These are phyloP conservation scores for Sebastes schlegelii DNA, from an alignment of 2,113 vertebrate genomes.

Conservation along the genomic window DNA sequence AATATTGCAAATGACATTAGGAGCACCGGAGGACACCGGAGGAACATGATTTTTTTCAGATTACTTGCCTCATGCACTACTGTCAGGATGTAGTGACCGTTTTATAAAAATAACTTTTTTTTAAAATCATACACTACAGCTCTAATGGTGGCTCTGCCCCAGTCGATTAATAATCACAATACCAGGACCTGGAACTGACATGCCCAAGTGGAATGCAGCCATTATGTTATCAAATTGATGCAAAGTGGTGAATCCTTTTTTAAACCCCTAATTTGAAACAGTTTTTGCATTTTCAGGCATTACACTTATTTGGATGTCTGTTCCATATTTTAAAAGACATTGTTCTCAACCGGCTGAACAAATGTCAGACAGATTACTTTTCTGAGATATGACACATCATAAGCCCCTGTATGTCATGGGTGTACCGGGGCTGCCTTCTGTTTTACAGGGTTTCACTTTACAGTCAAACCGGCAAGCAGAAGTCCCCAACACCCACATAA, in stretches of 20 bases:
- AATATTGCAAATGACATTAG: no score
- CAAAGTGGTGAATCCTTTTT: background rate
- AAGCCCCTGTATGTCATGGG: background rate
- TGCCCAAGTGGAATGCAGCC: background rate
- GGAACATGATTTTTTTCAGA: no score
- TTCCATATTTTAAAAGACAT: background rate
- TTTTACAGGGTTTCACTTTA: slow-evolving; percentile 1
- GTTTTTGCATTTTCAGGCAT: background rate
- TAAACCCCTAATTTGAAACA: background rate
- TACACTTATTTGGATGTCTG: background rate
- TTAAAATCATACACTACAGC: no score
- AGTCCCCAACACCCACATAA: slow-evolving; percentile 31
- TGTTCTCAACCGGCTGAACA: background rate
- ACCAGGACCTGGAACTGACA: background rate
- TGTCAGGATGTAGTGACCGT: no score
- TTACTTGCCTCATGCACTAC: no score
- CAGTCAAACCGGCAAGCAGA: slow-evolving; percentile 19
- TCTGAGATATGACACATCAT: background rate
- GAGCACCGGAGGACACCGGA: no score
- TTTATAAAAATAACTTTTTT: no score
- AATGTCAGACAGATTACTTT: background rate
- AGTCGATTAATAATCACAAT: background rate
- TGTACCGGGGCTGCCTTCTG: background rate
- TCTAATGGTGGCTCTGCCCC: background rate
- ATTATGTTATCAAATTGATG: background rate